Evolutionary conservation across 35 echinoderm and acorn worm genomes (phyloP).

Genomic region (Lytechinus pictus): DNA sequence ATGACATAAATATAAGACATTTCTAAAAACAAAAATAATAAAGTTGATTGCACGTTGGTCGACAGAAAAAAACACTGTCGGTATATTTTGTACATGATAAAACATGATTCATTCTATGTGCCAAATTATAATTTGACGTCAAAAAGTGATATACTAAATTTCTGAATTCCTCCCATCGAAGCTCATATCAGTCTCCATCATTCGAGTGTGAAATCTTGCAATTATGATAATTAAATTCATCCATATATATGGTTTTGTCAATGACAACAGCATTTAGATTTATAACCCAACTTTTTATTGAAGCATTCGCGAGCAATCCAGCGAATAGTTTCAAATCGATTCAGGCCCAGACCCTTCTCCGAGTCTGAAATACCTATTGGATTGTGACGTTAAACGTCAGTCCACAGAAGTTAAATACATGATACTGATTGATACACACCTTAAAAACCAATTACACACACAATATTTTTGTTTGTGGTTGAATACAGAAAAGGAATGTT

Average conservation of each 20-base stretch:
- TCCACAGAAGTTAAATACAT: too few species aligned
- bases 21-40: neutral
- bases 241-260: neutral
- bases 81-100: slow-evolving; percentile 7
- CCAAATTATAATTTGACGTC: neutral
- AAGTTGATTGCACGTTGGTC: neutral
- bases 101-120: neutral
- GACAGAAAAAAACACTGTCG: neutral
- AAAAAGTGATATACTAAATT: neutral
- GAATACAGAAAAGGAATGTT: too few species aligned
- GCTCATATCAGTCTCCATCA: neutral
- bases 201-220: neutral
- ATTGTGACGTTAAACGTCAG: too few species aligned
- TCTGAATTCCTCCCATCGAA: neutral
- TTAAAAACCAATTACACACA: too few species aligned
- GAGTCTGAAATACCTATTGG: too few species aligned
- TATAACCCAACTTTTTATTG: neutral
- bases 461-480: too few species aligned
- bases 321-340: too few species aligned
- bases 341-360: too few species aligned
- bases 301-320: too few species aligned
- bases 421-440: too few species aligned
- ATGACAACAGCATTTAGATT: neutral
- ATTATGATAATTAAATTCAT: neutral
- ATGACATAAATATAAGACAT: neutral